phyloP scores from a whole-genome alignment of 2,113 vertebrate genomes.

The Oreochromis niloticus region DNA sequence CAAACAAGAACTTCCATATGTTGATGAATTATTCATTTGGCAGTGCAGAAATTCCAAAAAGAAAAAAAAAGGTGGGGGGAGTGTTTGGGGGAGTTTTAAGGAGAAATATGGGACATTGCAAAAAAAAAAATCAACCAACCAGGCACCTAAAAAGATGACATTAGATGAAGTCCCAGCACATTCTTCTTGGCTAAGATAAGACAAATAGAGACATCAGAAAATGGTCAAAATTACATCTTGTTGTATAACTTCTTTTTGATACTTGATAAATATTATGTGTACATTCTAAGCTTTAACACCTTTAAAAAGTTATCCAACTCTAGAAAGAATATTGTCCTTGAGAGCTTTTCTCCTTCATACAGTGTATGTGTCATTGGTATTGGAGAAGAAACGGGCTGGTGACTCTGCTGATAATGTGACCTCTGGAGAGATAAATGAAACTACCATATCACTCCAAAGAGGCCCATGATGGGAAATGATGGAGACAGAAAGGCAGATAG shows the following conservation, averaged over 20 bases:
- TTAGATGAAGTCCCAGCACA: background rate
- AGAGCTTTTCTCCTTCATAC: background rate
- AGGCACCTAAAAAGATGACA: accelerated
- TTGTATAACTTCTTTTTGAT: accelerated
- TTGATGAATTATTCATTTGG: conserved; percentile 3
- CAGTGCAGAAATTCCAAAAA: background rate
- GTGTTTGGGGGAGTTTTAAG: background rate
- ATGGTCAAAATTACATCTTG: accelerated
- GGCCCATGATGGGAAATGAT: background rate
- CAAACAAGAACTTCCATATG: background rate
- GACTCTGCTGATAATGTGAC: background rate
- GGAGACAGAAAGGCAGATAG: background rate
- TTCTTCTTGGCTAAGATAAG: background rate
- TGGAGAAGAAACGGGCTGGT: background rate
- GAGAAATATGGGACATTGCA: background rate
- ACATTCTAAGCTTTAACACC: background rate
- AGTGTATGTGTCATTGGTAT: background rate
- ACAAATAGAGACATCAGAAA: accelerated
- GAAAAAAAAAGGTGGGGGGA: accelerated
- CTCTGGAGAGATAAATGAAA: background rate
- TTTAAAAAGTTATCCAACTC: background rate
- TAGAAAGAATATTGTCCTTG: accelerated
- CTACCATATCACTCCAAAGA: background rate
- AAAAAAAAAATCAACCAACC: background rate
- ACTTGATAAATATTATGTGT: background rate